These are phyloP conservation scores for Tetramorium simillimum DNA, from an alignment of 1,140 invertebrate species.

Conservation along the genomic window DNA sequence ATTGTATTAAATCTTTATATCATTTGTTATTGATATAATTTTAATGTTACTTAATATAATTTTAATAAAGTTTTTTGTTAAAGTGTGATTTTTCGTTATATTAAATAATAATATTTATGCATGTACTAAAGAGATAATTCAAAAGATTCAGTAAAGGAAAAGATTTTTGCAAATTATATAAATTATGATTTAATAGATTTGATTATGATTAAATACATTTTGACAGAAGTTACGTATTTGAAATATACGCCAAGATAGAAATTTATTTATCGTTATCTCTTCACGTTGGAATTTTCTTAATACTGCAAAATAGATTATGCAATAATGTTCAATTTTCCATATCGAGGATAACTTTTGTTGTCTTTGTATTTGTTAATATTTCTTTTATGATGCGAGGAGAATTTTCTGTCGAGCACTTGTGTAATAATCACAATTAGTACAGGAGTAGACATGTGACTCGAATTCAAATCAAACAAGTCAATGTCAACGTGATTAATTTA, in stretches of 20 bases:
- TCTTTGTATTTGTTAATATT: neutral
- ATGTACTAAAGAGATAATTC: neutral
- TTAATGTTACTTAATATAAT: neutral
- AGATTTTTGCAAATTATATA: neutral
- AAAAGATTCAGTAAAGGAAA: neutral
- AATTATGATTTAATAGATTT: neutral
- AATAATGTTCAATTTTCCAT: neutral
- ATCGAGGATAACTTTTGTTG: neutral
- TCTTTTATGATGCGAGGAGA: neutral
- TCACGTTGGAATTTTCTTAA: neutral
- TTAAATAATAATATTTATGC: neutral
- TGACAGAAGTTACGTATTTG: neutral
- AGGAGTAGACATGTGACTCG: neutral
- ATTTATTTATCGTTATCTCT: neutral
- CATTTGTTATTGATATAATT: no score
- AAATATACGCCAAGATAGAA: neutral
- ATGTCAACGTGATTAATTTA: constrained; percentile 44
- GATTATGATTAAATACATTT: neutral
- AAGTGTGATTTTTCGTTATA: neutral
- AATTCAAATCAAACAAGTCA: constrained; percentile 20
- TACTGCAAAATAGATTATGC: neutral
- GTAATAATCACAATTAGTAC: neutral
- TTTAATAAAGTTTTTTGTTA: neutral
- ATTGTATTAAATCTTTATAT: neutral
- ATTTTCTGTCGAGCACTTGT: neutral